Percentiles rank a stretch among this genome's conserved stretches.
Conservation (phyloP, 2,113 vertebrate species). For the Mus musculus region GRCm39 chr16:24894001-24894500, state of each 20-base stretch:
- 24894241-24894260: background rate
- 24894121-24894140: background rate
- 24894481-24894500: background rate
- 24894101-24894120: slow-evolving; percentile 23
- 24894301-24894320: background rate
- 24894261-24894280: background rate
- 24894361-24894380: background rate
- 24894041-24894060: slow-evolving; percentile 24
- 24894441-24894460: background rate
- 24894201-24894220: background rate
- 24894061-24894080: slow-evolving; percentile 1
- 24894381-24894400: background rate
- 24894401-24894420: background rate
- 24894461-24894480: background rate
- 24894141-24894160: background rate
- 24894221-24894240: background rate
- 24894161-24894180: background rate
- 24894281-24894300: background rate
- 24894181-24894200: background rate
- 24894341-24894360: background rate
- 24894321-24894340: background rate
- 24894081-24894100: background rate
- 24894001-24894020: background rate
- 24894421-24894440: background rate
- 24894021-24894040: background rate